Conservation (phyloP, 2,888 invertebrate species). For the Silvanus unidentatus region DNA sequence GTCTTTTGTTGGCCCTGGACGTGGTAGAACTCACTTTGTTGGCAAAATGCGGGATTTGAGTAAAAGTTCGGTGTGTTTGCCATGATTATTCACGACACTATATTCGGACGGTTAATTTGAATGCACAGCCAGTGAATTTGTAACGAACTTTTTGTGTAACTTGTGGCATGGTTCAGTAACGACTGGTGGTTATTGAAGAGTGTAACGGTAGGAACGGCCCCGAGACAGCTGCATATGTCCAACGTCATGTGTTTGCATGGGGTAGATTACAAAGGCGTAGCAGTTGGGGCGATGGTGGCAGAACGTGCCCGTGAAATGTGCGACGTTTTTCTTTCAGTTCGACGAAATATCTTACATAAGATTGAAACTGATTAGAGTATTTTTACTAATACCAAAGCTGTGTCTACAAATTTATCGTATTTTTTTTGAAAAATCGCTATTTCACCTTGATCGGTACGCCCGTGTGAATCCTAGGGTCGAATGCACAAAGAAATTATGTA, state of each 20-base stretch:
- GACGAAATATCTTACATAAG: too few relatives aligned
- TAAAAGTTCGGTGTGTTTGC: conserved; percentile 53
- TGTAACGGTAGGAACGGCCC: conserved; percentile 40
- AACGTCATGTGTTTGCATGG: conserved; percentile 42
- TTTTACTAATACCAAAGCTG: too few relatives aligned
- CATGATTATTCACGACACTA: conserved; percentile 24
- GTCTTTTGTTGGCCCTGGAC: conserved; percentile 43
- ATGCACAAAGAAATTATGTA: background rate
- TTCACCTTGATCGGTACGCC: background rate
- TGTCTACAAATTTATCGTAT: too few relatives aligned
- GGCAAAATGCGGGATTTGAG: conserved; percentile 74
- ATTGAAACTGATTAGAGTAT: too few relatives aligned
- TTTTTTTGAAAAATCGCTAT: too few relatives aligned
- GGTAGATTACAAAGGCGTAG: conserved; percentile 44
- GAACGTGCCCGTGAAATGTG: too few relatives aligned
- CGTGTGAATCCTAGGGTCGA: too few relatives aligned
- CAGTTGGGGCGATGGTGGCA: background rate
- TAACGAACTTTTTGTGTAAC: conserved; percentile 23
- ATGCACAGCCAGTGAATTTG: background rate
- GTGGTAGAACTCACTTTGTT: conserved; percentile 64
- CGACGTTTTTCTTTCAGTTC: too few relatives aligned
- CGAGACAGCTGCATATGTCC: conserved; percentile 44
- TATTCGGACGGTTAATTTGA: background rate
- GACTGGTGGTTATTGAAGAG: conserved; percentile 32
- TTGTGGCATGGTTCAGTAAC: conserved; percentile 26